Conservation (phyloP, 2,113 vertebrate species). For the Myotis davidii region DNA sequence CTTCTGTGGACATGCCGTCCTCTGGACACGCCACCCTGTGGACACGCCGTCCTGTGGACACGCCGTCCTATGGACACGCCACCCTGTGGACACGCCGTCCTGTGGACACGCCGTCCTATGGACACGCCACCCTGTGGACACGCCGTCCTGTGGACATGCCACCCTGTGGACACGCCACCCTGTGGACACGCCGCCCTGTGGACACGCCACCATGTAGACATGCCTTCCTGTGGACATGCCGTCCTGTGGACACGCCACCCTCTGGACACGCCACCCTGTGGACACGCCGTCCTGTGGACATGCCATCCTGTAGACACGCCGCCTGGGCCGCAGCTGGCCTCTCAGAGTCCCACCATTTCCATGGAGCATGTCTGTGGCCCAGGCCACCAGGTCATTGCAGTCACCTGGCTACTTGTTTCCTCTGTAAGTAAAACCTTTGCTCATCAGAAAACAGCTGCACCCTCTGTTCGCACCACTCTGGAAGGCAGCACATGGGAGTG, state of each 20-base stretch:
- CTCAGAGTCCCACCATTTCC: neutral
- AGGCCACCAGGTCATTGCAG: neutral
- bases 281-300: constrained; percentile 17
- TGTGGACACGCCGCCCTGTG: neutral
- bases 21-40: neutral
- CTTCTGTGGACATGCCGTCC: neutral
- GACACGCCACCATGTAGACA: constrained; percentile 17
- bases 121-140: constrained; percentile 21
- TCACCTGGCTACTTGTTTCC: neutral
- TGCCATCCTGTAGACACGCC: neutral
- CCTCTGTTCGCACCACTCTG: neutral
- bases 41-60: constrained; percentile 10
- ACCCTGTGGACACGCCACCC: no score
- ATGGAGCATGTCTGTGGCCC: neutral
- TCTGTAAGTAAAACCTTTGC: neutral
- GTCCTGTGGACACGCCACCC: neutral
- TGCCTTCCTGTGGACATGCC: neutral
- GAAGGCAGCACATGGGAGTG: neutral
- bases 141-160: neutral
- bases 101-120: neutral
- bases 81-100: neutral
- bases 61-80: neutral
- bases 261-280: neutral
- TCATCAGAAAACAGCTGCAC: neutral
- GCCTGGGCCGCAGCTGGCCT: neutral